These are phyloP conservation scores for Chymomyza caudatula DNA, from an alignment of 2,888 invertebrate genomes.

Conservation along the genomic window DNA sequence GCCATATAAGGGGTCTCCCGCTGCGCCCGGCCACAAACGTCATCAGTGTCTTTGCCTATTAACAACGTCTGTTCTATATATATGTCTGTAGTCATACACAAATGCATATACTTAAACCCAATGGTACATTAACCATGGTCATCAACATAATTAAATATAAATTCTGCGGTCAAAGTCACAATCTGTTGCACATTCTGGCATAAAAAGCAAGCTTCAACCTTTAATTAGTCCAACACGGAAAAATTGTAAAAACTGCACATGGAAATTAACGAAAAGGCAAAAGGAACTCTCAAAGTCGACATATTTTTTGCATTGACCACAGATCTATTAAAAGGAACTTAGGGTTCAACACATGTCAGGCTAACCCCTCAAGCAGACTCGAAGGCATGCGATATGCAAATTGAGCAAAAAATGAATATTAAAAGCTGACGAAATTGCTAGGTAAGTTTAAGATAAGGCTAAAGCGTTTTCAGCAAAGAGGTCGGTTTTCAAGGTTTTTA, in stretches of 20 bases:
- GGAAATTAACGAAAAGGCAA: not conserved
- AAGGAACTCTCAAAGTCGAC: not conserved
- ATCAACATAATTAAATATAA: not conserved
- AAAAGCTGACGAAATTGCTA: not conserved
- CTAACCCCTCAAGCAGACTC: not conserved
- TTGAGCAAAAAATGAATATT: not conserved
- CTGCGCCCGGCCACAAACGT: not conserved
- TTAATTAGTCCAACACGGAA: not conserved
- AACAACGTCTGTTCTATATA: not conserved
- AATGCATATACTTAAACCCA: not conserved
- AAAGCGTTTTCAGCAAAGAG: not conserved
- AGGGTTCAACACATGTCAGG: constrained; percentile 30
- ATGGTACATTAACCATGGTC: not conserved
- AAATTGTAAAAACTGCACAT: not conserved
- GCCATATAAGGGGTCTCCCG: not conserved
- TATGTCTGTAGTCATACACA: not conserved
- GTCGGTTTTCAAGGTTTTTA: not conserved
- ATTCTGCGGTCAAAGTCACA: not conserved
- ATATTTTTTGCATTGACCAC: constrained; percentile 26
- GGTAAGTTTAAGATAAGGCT: not conserved
- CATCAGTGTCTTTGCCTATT: constrained; percentile 10
- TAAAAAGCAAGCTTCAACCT: not conserved
- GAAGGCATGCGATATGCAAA: not conserved
- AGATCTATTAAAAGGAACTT: constrained; percentile 47
- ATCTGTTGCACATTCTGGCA: not conserved